Base-by-base conservation (phyloP, 2,888 invertebrate species). In the Idaea straminata region DNA sequence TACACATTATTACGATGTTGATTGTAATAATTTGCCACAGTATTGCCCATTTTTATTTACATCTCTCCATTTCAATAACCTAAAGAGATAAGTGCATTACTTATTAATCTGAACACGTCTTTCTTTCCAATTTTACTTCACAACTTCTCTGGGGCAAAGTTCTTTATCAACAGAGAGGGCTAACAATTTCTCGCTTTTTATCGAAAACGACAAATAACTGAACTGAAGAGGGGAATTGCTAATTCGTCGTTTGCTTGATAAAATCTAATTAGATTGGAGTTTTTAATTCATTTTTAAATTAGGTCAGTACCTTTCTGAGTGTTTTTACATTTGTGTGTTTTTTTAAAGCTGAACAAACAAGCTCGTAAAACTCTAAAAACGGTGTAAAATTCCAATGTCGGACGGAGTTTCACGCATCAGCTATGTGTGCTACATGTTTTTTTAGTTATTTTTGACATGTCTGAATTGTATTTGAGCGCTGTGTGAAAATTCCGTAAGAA, bases 241-340 rank as follows among this genome's bases (percentile, higher is more conserved):
- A 47, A 47, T 47, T 47, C 47, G 47, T 47, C 47, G 47, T 47
- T 47, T 47, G 47, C 47, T 47, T 47, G 47, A 47, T 47, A 47
- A 47, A 47, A 47, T 47, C 47, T 47, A 47, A 47, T 47, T 47
- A 47, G 47, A 10, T 47, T 47, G 47, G 47, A 47, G 47, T 47
- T 47, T 47, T 47, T 47, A 47, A 13, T 47, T 10, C 47, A 47
- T 47, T 47, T 13, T 47, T 47, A 47, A 47, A 47, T 47, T 47
- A 4, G 7, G 3, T 4, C 13, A 3, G 7, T 47, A 47, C 47
- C 47, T 47, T 47, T 47, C 47, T 47, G 47, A 10, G 10, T 47
- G 47, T 10, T 47, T 47, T 13, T 7, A 47, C 13, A 13, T 47
- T 5, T 6, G 10, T 2, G 7, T 47, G 47, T 13, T 47, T 47